Conservation (phyloP, 2,797 vertebrate species). For the Psittacula derbiana region DNA sequence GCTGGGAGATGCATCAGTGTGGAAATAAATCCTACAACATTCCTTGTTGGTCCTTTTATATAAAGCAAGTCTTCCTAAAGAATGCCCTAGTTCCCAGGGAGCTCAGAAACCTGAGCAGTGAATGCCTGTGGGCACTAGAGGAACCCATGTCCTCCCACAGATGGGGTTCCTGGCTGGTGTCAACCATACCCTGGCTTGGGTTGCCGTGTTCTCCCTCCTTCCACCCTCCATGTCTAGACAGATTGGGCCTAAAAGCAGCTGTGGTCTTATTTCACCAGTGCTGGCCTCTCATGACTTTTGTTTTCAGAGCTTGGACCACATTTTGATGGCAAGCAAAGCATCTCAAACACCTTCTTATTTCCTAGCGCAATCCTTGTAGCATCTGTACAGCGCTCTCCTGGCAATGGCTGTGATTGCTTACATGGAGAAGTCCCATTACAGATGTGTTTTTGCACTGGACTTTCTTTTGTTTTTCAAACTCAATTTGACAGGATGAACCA, state of each 20-base stretch:
- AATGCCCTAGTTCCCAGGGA: neutral
- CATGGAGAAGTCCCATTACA: neutral
- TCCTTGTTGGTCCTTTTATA: neutral
- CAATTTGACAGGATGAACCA: neutral
- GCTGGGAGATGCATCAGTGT: neutral
- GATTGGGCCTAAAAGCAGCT: neutral
- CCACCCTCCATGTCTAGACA: accelerated
- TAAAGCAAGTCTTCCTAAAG: neutral
- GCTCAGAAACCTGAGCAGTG: neutral
- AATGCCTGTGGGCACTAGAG: neutral
- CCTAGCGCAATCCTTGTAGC: neutral
- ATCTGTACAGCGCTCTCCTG: neutral
- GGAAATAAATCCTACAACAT: neutral
- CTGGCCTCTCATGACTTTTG: neutral
- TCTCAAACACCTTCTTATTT: neutral
- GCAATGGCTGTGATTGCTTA: neutral
- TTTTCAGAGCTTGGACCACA: neutral
- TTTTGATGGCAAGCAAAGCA: neutral
- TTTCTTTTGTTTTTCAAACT: neutral
- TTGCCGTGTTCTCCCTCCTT: neutral
- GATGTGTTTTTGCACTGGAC: neutral
- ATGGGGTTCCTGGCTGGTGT: neutral
- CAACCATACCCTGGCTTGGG: neutral
- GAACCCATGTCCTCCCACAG: neutral
- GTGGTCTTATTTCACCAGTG: neutral